These are phyloP conservation scores for Mamestra brassicae DNA, from an alignment of 2,888 invertebrate species.

Conservation along the genomic window DNA sequence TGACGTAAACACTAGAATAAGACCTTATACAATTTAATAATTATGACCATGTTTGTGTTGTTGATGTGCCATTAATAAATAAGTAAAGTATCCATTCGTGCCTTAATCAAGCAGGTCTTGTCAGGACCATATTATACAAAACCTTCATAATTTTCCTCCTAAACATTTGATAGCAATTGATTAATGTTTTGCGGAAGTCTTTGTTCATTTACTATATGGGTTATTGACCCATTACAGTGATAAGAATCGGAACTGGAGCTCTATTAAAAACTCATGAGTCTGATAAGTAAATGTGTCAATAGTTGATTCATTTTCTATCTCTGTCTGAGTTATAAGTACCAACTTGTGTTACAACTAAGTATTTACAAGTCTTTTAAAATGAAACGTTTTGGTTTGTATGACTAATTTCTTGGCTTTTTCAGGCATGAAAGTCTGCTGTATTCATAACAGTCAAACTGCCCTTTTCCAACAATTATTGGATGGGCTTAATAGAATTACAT, in stretches of 20 bases:
- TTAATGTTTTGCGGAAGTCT: conserved; percentile 9
- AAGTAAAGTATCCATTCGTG: background rate
- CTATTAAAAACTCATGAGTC: background rate
- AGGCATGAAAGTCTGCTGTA: background rate
- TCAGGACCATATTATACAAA: conserved; percentile 1
- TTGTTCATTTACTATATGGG: background rate
- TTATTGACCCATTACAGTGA: background rate
- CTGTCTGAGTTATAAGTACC: background rate
- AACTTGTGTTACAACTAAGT: background rate
- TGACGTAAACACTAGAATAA: too few relatives aligned
- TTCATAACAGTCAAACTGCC: background rate
- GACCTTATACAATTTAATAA: too few relatives aligned
- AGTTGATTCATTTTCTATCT: background rate
- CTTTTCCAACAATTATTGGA: too few relatives aligned
- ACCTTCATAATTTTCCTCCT: conserved; percentile 16
- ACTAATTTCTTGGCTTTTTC: background rate
- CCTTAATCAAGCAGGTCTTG: background rate
- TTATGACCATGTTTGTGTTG: too few relatives aligned
- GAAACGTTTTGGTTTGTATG: background rate
- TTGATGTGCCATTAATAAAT: too few relatives aligned
- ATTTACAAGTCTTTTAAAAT: background rate
- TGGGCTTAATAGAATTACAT: too few relatives aligned
- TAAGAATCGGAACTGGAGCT: conserved; percentile 12
- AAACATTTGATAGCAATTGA: background rate
- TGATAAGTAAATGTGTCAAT: conserved; percentile 1